Evolutionary conservation across 2,113 vertebrate genomes (phyloP).

Genomic region (Urocolius indicus): DNA sequence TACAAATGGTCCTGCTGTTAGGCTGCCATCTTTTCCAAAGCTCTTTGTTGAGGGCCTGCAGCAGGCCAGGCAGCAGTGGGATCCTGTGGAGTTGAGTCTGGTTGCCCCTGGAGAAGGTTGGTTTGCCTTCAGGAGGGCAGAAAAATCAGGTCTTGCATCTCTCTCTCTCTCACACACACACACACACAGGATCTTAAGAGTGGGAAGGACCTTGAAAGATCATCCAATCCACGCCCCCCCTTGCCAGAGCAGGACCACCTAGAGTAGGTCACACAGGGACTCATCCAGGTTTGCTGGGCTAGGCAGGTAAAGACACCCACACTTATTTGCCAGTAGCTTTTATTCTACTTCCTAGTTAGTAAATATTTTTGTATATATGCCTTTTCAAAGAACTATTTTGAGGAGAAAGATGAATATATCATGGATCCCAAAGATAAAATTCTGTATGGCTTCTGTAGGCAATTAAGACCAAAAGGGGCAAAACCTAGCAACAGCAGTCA

Average conservation of each 20-base stretch:
- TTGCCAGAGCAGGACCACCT: no score
- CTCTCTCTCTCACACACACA: no score
- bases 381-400: constrained; percentile 45
- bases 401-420: not conserved
- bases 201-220: no score
- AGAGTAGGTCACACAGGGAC: no score
- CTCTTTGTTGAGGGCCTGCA: not conserved
- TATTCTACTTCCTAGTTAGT: constrained; percentile 13
- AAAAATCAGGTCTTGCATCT: not conserved
- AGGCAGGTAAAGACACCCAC: not conserved
- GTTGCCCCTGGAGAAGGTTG: not conserved
- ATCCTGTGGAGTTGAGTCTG: not conserved
- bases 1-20: not conserved
- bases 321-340: not conserved
- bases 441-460: not conserved
- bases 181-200: no score
- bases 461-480: not conserved
- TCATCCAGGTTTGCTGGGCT: not conserved
- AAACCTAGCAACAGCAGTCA: rapidly evolving
- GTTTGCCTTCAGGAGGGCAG: not conserved
- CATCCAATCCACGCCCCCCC: no score
- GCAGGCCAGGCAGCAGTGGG: not conserved
- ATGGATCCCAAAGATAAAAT: not conserved
- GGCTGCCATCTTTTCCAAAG: not conserved
- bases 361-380: constrained; percentile 69